A percentile compares a stretch with the other conserved stretches of the same genome.
Conservation (phyloP, 2,888 invertebrate species). For the Diaprepes abbreviatus region DNA sequence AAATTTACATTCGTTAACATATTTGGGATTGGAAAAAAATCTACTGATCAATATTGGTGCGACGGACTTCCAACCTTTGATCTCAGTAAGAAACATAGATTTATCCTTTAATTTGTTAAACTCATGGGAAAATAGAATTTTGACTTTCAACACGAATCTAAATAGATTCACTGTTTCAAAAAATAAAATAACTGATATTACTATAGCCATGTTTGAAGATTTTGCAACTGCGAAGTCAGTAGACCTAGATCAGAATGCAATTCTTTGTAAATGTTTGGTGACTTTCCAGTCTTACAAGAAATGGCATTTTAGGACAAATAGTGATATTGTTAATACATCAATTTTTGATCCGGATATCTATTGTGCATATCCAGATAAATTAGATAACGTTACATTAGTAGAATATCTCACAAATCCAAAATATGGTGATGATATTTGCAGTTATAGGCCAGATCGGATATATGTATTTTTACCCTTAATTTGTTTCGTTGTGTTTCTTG, state of each 20-base stretch:
- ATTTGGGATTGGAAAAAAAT: constrained; percentile 70
- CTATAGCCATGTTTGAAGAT: constrained; percentile 72
- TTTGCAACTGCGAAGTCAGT: constrained; percentile 68
- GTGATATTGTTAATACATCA: constrained; percentile 2
- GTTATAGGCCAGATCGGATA: constrained; percentile 13
- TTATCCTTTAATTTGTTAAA: constrained; percentile 70
- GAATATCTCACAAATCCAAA: constrained; percentile 52
- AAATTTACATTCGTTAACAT: constrained; percentile 69
- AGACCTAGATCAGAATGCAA: constrained; percentile 71
- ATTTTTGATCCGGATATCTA: constrained; percentile 27
- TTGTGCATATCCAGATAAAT: constrained; percentile 56
- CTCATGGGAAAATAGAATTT: constrained; percentile 71
- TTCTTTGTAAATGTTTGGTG: constrained; percentile 70
- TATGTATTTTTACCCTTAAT: constrained; percentile 49
- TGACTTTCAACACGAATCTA: constrained; percentile 68
- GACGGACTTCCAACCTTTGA: constrained; percentile 68
- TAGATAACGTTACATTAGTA: constrained; percentile 52
- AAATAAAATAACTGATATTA: constrained; percentile 73
- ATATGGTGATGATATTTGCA: constrained; percentile 49
- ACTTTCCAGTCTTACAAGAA: constrained; percentile 39
- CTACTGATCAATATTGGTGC: constrained; percentile 67
- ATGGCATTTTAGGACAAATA: background rate
- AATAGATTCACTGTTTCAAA: constrained; percentile 67
- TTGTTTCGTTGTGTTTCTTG: constrained; percentile 65
- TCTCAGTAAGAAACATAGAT: constrained; percentile 68